Evolutionary conservation across 2,888 invertebrate genomes (phyloP), one percentile per base, ranked within the genome.

Genomic region (Tipula lateralis): DNA sequence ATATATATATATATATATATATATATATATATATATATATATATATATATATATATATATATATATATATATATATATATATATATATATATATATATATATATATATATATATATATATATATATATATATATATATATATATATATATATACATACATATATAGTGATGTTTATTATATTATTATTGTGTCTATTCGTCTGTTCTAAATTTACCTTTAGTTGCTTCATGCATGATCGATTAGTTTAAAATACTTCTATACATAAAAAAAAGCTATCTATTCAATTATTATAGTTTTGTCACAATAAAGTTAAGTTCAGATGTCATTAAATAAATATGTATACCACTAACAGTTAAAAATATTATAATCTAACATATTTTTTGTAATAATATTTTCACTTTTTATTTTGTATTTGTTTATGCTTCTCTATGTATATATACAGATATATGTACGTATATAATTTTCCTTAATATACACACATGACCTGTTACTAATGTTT

Each of bases 201-300:
- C 66, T 66, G 66, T 66, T 66, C 24, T 66, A 66, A 66, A 66
- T 66, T 66, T 66, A 66, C 66, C 66, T 66, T 66, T 66, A 24
- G 66, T 66, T 66, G 9, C 24, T 66, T 66, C 66, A 66, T 66
- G 66, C 66, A 66, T 66, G 66, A 66, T 66, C 66, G 66, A 66
- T 66, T 66, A 66, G 66, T 66, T 66, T 66, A 66, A 24, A 66
- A 66, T 66, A 66, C 66, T 66, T 66, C 19, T 24, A 5, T 66
- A 66, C 1, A 39, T 2, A 34, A 34, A 24, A 44, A 66, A 66
- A 19, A 66, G 24, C 12, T 66, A 66, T 7, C 24, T 66, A 66
- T 66, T 19, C 19, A 50, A 19, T 16, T 50, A 50, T 50, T 50
- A 24, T 4, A 66, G 7, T 66, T 66, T 66, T 24, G 66, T 66